phyloP scores from a whole-genome alignment of 2,113 vertebrate genomes.

The Malurus alboscapulatus region DNA sequence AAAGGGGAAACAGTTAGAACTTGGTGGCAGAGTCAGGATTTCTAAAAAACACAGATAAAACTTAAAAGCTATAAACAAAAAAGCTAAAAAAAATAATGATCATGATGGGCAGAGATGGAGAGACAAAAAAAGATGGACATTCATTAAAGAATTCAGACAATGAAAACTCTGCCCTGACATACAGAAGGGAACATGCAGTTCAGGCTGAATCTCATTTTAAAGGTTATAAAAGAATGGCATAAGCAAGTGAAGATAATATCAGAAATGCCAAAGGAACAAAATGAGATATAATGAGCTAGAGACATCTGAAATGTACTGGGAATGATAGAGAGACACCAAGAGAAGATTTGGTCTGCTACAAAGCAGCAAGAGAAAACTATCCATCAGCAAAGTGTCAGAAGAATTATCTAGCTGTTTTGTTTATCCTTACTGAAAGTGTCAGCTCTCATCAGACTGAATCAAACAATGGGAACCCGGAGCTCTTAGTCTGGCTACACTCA shows the following conservation, averaged over 20 bases:
- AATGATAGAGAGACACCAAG: background rate
- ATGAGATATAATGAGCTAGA: background rate
- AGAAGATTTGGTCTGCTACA: background rate
- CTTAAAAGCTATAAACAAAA: background rate
- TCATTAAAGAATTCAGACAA: background rate
- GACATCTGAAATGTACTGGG: background rate
- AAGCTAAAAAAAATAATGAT: background rate
- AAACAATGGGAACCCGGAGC: background rate
- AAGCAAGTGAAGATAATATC: conserved; percentile 16
- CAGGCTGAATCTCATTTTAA: conserved; percentile 1
- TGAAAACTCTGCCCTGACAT: background rate
- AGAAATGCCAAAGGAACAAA: conserved; percentile 11
- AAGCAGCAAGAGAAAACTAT: background rate
- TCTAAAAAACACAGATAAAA: background rate
- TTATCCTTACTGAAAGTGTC: background rate
- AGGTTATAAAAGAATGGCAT: background rate
- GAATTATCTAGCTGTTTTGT: background rate
- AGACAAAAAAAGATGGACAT: background rate
- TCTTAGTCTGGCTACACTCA: background rate
- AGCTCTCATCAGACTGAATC: background rate
- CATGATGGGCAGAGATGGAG: background rate
- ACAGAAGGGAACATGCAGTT: background rate
- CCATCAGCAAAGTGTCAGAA: background rate
- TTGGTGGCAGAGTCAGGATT: background rate
- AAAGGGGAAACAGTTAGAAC: background rate